Evolutionary conservation across 2,113 vertebrate genomes (phyloP).

Genomic region (Cnemophilus loriae): DNA sequence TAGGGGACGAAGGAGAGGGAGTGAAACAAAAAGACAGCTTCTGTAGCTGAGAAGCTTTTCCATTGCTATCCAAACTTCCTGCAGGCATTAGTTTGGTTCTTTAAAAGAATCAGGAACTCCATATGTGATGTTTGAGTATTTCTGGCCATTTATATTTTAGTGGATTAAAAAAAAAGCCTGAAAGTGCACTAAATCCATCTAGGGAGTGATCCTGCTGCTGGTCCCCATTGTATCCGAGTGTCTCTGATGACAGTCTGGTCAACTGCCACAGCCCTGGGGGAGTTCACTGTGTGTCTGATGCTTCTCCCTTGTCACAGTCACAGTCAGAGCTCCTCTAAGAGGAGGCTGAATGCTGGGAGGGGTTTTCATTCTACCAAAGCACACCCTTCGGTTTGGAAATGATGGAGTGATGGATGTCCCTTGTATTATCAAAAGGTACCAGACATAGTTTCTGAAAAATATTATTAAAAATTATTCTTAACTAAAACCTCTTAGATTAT

Average conservation of each 20-base stretch:
- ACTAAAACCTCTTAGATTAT: neutral
- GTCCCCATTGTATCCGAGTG: neutral
- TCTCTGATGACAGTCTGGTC: neutral
- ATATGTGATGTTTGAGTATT: neutral
- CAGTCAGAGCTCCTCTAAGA: neutral
- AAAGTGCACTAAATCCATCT: neutral
- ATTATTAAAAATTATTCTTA: neutral
- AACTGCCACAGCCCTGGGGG: neutral
- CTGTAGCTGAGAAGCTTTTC: neutral
- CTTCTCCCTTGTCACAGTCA: neutral
- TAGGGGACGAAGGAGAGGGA: neutral
- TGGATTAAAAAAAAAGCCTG: neutral
- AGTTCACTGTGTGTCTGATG: neutral
- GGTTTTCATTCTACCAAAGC: neutral
- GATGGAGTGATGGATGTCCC: neutral
- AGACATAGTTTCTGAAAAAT: neutral
- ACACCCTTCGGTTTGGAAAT: neutral
- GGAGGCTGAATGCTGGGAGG: neutral
- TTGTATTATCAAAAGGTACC: neutral
- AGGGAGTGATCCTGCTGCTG: neutral
- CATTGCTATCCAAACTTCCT: neutral
- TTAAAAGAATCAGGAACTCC: neutral
- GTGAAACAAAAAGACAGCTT: neutral
- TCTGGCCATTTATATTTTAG: neutral
- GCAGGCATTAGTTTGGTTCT: neutral